phyloP scores from a whole-genome alignment of 2,888 invertebrate species.

The Yponomeuta evonymella region DNA sequence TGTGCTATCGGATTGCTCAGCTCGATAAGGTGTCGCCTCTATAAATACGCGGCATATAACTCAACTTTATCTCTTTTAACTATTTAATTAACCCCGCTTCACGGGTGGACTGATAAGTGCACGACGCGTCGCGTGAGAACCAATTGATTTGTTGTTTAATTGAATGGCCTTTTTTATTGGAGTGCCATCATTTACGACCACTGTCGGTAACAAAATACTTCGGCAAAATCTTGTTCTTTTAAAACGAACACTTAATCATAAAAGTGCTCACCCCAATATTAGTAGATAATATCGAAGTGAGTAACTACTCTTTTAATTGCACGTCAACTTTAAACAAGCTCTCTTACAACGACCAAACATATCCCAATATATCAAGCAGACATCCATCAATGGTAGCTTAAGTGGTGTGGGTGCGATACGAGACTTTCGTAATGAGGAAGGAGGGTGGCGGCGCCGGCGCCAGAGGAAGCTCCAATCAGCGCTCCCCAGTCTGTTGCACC shows the following conservation, averaged over 20 bases:
- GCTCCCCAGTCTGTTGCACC: background rate
- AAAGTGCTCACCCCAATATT: no score
- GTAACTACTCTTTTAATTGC: background rate
- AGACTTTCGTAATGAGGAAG: slow-evolving; percentile 57
- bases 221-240: no score
- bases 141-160: slow-evolving; percentile 20
- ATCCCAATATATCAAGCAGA: background rate
- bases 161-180: background rate
- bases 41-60: slow-evolving; percentile 49
- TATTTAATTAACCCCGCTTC: slow-evolving; percentile 68
- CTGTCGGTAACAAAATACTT: background rate
- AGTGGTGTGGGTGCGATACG: slow-evolving; percentile 14
- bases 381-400: slow-evolving; percentile 11
- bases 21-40: slow-evolving; percentile 60
- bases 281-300: no score
- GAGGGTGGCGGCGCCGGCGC: slow-evolving; percentile 54
- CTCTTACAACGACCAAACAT: background rate
- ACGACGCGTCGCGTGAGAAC: slow-evolving; percentile 58
- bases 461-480: slow-evolving; percentile 61
- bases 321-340: background rate
- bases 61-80: slow-evolving; percentile 55
- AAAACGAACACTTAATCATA: no score
- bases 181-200: background rate
- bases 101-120: slow-evolving; percentile 55
- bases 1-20: slow-evolving; percentile 54